Percentiles rank a stretch among this genome's conserved stretches.
phyloP scores from a whole-genome alignment of 2,797 vertebrate species.

The Nyctibius grandis region DNA sequence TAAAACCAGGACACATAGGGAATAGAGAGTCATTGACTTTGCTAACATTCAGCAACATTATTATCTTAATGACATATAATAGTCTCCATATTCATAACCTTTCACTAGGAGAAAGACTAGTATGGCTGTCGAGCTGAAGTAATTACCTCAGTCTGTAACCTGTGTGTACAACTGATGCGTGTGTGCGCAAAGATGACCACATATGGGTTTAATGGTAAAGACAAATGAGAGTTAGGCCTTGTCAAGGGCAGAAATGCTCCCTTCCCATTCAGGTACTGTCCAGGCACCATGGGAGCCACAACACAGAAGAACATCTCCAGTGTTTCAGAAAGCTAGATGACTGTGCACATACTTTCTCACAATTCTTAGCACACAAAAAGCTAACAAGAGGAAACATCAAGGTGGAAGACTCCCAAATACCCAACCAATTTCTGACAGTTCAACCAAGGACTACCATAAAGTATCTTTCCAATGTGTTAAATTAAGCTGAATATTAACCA shows the following conservation, averaged over 20 bases:
- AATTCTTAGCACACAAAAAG: neutral
- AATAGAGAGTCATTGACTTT: neutral
- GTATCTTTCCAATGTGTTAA: neutral
- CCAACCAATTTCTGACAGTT: neutral
- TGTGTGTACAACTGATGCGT: neutral
- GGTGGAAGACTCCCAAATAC: neutral
- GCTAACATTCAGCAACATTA: neutral
- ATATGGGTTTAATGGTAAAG: neutral
- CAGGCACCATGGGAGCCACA: neutral
- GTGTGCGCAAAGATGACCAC: neutral
- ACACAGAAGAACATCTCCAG: neutral
- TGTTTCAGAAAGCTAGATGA: neutral
- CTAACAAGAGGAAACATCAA: neutral
- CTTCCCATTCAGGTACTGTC: neutral
- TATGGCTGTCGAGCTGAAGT: neutral
- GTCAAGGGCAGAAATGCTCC: neutral
- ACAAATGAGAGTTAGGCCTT: neutral
- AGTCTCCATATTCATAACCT: slow-evolving; percentile 16
- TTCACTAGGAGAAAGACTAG: neutral
- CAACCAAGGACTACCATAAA: neutral
- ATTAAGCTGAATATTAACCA: neutral
- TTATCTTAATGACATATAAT: slow-evolving; percentile 54
- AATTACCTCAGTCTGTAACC: neutral
- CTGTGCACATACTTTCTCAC: rapidly evolving
- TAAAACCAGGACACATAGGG: neutral